Base-by-base conservation (phyloP, 2,797 vertebrate genomes). In the Odontamblyopus lacepedii region DNA sequence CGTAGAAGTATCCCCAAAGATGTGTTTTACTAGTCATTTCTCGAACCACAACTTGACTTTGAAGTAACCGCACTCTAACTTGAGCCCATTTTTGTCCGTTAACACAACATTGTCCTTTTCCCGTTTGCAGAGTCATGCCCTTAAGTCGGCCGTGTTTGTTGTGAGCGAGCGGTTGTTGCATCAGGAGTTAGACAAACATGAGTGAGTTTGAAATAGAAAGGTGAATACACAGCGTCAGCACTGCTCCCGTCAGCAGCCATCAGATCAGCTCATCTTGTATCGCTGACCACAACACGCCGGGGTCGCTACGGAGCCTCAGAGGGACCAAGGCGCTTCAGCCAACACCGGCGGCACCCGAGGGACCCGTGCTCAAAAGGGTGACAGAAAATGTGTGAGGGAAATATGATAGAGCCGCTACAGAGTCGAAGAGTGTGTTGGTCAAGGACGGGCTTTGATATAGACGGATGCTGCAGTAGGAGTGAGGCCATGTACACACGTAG, bases 221-320 rank as follows among this genome's bases (percentile, higher is more conserved):
- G 78, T 82, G 81, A 87, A 84, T 48, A 60, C 30, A 19, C 87
- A 57, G 70, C 63, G 81, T 88, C 86, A 90, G 83, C 85, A 85
- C 68, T 77, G 35, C 0, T 41, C n/a, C 55, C 57, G 84, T 72
- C 87, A 87, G 82, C 74, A 76, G 56, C 72, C 76, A 80, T 87
- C 77, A 85, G 51, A 77, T 79, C 75, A 53, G 6, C 76, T 85
- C 76, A 83, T 80, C 83, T 84, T 84, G 81, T 67, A 74, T 70
- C 63, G 35, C 55, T 15, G 0, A n/a, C 71, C 55, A 74, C 64
- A 38, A 75, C n/a, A 66, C 41, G 71, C 73, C 70, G 7, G 18
- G 66, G 66, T 56, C 66, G 19, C 18, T 44, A 15, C 38, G 7
- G 48, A 30, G 64, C 7, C 44, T 67, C 26, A n/a, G 26, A 13